Base-by-base conservation (phyloP, 2,888 invertebrate species). In the Nasonia oneida region DNA sequence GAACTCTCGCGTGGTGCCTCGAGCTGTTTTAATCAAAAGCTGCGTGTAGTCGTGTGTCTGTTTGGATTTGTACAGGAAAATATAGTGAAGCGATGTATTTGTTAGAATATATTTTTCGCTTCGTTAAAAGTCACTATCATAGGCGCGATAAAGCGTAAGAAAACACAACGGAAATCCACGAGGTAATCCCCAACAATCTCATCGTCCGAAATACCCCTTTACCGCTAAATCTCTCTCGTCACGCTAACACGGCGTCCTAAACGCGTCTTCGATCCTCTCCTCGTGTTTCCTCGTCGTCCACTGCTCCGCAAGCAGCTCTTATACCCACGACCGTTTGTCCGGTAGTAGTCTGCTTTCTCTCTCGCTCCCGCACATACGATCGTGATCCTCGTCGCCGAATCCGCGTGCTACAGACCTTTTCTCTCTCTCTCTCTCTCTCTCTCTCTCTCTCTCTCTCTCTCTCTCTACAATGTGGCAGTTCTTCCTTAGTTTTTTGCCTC, bases 311-410 rank as follows among this genome's bases (percentile, higher is more conserved):
- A 73, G 42, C 73, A 42, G 67, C 73, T 73, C 23, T 67, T 33
- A 29, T 29, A 33, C 73, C 47, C 18, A 23, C 12, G 47, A 14
- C 73, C 73, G 47, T 73, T 73, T 73, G 47, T 73, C 73, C 42
- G 6, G 39, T 42, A 61, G 57, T 61, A 61, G 23, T 23, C 73
- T 71, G 3, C 42, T n/a, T 10, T 2, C 71, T 33, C 18, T 39
- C 37, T 18, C 14, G 10, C n/a, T 8, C 42, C 39, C n/a, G 6
- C 39, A 37, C 18, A 33, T 23, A 18, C 4, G 15, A 42, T 57
- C 61, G 1, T 61, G 23, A 61, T 74, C 81, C 81, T 33, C 47
- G 5, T 53, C 81, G 81, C 33, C 47, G 47, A 57, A 74, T 81
- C 47, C 18, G 39, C 61, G 61, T 74, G 33, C 80, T 23, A 5